A percentile compares a stretch with the other conserved stretches of the same genome.
Evolutionary conservation across 2,888 invertebrate species (phyloP).

Genomic region (Lasioglossum villosulum): DNA sequence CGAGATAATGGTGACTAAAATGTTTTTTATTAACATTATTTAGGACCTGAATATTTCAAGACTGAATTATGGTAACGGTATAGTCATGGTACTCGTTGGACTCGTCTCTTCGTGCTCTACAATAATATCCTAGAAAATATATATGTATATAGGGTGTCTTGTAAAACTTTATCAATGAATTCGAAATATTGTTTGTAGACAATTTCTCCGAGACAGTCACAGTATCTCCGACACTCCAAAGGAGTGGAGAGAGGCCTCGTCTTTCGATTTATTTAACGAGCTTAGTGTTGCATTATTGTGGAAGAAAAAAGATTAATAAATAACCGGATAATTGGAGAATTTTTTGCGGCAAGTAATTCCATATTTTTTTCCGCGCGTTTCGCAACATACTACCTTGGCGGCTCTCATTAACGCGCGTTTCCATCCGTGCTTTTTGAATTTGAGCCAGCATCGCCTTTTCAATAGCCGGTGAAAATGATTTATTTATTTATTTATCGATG

Average conservation of each 20-base stretch:
- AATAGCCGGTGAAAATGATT: constrained; percentile 17
- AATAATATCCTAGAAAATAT: background rate
- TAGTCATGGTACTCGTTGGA: background rate
- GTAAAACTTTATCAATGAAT: too few relatives aligned
- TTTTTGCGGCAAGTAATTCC: background rate
- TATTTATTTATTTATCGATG: background rate
- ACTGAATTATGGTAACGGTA: background rate
- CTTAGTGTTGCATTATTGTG: too few relatives aligned
- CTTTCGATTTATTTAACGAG: too few relatives aligned
- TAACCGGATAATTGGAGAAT: too few relatives aligned
- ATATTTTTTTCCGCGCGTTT: background rate
- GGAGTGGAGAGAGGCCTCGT: too few relatives aligned
- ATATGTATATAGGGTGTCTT: background rate
- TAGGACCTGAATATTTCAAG: background rate
- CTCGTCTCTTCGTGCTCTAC: background rate
- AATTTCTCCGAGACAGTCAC: too few relatives aligned
- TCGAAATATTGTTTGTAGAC: too few relatives aligned
- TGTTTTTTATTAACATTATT: too few relatives aligned
- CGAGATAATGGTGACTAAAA: too few relatives aligned
- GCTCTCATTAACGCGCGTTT: constrained; percentile 31
- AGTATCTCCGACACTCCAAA: too few relatives aligned
- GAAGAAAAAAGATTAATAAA: too few relatives aligned
- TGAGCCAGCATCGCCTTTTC: background rate
- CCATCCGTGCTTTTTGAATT: constrained; percentile 16
- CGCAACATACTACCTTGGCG: background rate